Evolutionary conservation across 2,888 invertebrate species (phyloP).

Genomic region (Dinocampus coccinellae): DNA sequence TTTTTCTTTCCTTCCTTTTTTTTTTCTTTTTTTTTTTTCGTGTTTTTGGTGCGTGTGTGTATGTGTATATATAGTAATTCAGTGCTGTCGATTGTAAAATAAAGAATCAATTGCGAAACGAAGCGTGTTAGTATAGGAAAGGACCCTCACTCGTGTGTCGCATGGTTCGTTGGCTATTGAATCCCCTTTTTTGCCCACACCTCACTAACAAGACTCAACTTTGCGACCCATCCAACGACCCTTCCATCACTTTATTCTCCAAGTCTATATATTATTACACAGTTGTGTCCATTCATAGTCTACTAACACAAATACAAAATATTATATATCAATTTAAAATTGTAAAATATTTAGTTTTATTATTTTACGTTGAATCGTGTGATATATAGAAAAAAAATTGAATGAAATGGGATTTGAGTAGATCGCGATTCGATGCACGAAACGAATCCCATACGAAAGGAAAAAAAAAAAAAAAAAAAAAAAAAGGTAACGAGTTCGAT

Average conservation of each 20-base stretch:
- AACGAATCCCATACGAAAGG: conserved; percentile 62
- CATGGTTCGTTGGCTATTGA: conserved; percentile 62
- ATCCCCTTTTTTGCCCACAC: conserved; percentile 57
- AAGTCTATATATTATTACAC: conserved; percentile 10
- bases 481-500: conserved; percentile 67
- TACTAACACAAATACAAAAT: not conserved
- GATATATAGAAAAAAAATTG: not conserved
- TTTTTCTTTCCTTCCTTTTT: not conserved
- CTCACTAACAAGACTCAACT: conserved; percentile 64
- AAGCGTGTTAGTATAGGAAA: conserved; percentile 60
- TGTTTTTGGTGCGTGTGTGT: too few relatives aligned
- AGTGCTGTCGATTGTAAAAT: conserved; percentile 63
- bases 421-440: conserved; percentile 60
- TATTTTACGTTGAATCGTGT: too few relatives aligned
- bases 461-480: too few relatives aligned
- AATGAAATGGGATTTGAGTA: not conserved
- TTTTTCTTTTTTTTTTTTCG: too few relatives aligned
- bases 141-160: conserved; percentile 54
- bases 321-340: not conserved
- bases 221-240: conserved; percentile 55
- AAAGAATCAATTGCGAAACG: conserved; percentile 69
- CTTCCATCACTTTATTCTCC: conserved; percentile 30
- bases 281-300: not conserved
- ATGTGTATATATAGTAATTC: not conserved
- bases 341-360: too few relatives aligned